A percentile compares a stretch with the other conserved stretches of the same genome.
Conservation (phyloP, 2,797 vertebrate species). For the Anguilla megastoma region DNA sequence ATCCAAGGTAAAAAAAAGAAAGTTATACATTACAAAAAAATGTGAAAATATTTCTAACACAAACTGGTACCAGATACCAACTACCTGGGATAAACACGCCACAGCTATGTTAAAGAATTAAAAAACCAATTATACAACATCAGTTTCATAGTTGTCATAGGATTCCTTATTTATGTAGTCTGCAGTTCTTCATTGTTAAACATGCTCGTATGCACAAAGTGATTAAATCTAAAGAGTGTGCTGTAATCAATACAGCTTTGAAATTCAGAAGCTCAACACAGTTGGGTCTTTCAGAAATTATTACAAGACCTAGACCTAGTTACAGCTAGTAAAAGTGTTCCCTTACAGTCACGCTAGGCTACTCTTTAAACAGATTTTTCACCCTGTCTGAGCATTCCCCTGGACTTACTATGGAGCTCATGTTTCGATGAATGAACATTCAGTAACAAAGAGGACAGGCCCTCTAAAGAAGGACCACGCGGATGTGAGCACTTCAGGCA, state of each 20-base stretch:
- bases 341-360: not conserved
- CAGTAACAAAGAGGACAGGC: not conserved
- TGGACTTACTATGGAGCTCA: conserved; percentile 1
- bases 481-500: conserved; percentile 13
- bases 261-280: not conserved
- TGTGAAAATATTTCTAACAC: too few relatives aligned
- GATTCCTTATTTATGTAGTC: not conserved
- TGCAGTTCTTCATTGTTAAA: not conserved
- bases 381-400: not conserved
- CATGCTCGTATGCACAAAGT: not conserved
- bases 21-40: too few relatives aligned
- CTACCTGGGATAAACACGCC: not conserved
- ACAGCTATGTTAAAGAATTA: not conserved
- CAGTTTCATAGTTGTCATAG: not conserved
- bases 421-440: conserved; percentile 20
- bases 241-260: not conserved
- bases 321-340: not conserved
- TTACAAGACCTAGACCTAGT: not conserved
- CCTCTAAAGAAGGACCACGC: not conserved
- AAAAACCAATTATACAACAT: too few relatives aligned
- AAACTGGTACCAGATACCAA: not conserved
- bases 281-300: not conserved
- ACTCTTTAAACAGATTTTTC: not conserved
- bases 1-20: too few relatives aligned
- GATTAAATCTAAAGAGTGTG: not conserved